Conservation (phyloP, 2,797 vertebrate genomes). For the Falco columbarius region DNA sequence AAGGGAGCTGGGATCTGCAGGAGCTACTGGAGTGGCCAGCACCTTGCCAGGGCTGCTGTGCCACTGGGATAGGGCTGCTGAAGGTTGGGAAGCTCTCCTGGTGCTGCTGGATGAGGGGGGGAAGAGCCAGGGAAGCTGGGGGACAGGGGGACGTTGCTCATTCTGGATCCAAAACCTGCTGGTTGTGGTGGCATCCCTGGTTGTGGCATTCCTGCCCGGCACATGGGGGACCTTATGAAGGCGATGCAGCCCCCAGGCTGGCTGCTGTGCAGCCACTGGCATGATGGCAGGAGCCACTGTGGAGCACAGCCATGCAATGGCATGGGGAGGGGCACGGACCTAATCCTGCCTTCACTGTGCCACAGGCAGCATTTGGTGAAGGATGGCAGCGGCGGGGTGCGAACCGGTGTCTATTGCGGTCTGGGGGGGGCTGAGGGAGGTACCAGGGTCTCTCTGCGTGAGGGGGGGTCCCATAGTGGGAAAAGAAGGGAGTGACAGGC, state of each 20-base stretch:
- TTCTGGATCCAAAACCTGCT: too few relatives aligned
- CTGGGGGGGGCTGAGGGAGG: neutral
- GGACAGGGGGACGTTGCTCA: neutral
- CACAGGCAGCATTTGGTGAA: neutral
- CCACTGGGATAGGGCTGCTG: neutral
- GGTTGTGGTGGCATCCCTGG: neutral
- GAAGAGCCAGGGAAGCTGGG: neutral
- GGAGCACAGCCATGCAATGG: too few relatives aligned
- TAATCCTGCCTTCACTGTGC: neutral
- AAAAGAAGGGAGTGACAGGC: too few relatives aligned
- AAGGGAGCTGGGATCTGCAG: neutral
- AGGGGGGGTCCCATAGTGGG: neutral
- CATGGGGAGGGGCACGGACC: neutral
- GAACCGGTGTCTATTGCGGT: rapidly evolving
- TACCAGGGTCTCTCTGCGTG: neutral
- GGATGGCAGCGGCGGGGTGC: rapidly evolving
- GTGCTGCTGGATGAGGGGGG: neutral
- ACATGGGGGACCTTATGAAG: neutral
- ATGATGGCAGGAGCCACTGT: rapidly evolving
- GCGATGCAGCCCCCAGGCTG: neutral
- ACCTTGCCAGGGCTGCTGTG: neutral
- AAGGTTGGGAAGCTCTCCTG: neutral
- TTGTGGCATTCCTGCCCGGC: neutral
- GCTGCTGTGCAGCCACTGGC: too few relatives aligned
- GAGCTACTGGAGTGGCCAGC: neutral